Evolutionary conservation across 2,113 vertebrate species (phyloP).

Genomic region (Spilogale gracilis): DNA sequence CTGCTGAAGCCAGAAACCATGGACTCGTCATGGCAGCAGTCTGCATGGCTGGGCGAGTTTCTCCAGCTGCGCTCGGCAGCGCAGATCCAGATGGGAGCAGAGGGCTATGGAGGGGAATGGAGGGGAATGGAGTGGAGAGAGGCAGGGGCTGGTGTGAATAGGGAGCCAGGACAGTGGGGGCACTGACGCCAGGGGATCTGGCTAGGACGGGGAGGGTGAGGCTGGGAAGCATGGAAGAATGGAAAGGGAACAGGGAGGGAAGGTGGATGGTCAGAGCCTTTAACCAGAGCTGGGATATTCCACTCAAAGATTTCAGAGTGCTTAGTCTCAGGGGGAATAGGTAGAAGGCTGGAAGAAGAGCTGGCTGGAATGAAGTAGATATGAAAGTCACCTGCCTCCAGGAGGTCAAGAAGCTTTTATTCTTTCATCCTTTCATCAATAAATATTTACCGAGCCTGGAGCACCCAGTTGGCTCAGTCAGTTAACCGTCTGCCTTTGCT

Average conservation of each 20-base stretch:
- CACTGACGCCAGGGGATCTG: not conserved
- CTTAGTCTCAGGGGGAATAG: not conserved
- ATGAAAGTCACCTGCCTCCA: not conserved
- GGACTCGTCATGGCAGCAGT: not conserved
- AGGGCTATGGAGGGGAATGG: not conserved
- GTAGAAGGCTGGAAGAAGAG: not conserved
- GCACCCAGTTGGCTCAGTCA: too few relatives aligned
- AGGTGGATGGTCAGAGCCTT: not conserved
- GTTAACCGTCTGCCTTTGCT: not conserved
- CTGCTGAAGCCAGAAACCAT: not conserved
- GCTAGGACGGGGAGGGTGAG: not conserved
- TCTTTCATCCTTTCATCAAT: not conserved
- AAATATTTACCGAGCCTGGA: not conserved
- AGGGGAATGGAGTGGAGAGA: not conserved
- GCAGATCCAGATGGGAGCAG: not conserved
- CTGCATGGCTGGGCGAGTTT: not conserved
- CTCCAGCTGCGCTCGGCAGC: not conserved
- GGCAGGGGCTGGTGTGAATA: rapidly evolving
- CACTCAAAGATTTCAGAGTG: not conserved
- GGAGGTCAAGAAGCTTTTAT: not conserved
- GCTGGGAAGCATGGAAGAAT: not conserved
- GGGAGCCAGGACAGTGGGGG: not conserved
- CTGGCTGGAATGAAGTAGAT: not conserved
- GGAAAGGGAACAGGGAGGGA: not conserved
- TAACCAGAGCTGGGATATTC: not conserved